Evolutionary conservation across 1,140 invertebrate genomes (phyloP).

Genomic region (Papilio xuthus): DNA sequence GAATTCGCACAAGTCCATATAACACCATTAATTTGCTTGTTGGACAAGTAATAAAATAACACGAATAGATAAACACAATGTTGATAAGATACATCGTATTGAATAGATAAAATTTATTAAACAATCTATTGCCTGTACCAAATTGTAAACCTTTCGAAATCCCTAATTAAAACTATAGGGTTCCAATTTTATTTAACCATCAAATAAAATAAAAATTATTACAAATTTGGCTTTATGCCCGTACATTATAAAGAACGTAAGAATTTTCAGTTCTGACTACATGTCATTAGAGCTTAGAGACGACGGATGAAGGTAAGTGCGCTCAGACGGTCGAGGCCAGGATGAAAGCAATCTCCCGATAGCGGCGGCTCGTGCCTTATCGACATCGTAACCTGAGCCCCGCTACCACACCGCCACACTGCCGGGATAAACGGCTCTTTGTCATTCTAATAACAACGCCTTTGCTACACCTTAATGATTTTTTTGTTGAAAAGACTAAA

Average conservation of each 20-base stretch:
- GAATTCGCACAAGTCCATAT: not conserved
- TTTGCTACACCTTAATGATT: conserved; percentile 39
- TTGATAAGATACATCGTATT: conserved; percentile 4
- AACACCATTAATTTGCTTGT: not conserved
- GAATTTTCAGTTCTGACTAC: not conserved
- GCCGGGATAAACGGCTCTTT: conserved; percentile 49
- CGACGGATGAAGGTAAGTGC: conserved; percentile 43
- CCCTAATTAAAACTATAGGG: too few species aligned
- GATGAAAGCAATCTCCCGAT: conserved; percentile 59
- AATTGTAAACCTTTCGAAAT: not conserved
- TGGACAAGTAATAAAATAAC: not conserved
- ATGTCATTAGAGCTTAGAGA: conserved; percentile 35
- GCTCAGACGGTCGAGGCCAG: conserved; percentile 41
- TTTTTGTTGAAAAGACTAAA: conserved; percentile 39
- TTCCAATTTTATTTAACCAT: not conserved
- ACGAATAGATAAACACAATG: not conserved
- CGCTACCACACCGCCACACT: conserved; percentile 42
- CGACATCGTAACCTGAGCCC: conserved; percentile 50
- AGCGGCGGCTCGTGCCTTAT: conserved; percentile 62
- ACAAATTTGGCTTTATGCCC: not conserved
- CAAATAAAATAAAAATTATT: not conserved
- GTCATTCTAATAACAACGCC: conserved; percentile 50
- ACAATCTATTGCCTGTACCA: not conserved
- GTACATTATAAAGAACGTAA: not conserved
- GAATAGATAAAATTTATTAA: conserved; percentile 14